These are phyloP conservation scores for Dissostichus mawsoni DNA, from an alignment of 2,113 vertebrate genomes.

Conservation along the genomic window DNA sequence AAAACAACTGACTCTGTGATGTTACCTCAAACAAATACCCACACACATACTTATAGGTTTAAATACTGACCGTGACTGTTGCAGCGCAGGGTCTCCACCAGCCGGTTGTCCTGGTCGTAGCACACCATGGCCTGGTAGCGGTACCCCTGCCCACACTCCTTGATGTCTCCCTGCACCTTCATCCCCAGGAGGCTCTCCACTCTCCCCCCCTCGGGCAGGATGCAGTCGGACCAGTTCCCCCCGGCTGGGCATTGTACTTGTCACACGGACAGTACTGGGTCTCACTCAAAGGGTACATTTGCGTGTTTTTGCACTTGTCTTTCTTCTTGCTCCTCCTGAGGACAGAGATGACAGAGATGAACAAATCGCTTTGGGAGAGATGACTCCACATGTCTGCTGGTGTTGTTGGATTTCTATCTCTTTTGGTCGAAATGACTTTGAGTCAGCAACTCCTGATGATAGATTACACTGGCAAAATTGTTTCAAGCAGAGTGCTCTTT, in stretches of 20 bases:
- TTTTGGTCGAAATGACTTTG: neutral
- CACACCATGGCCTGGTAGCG: slow-evolving; percentile 98
- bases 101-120: slow-evolving; percentile 93
- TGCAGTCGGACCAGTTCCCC: slow-evolving; percentile 98
- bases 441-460: slow-evolving; percentile 20
- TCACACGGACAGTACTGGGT: slow-evolving; percentile 98
- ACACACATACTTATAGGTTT: neutral
- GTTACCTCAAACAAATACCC: neutral
- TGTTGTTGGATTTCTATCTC: slow-evolving; percentile 19
- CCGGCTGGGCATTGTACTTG: slow-evolving; percentile 95
- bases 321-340: slow-evolving; percentile 96
- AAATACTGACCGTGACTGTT: slow-evolving; percentile 91
- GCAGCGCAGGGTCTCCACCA: slow-evolving; percentile 94
- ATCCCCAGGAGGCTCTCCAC: slow-evolving; percentile 83
- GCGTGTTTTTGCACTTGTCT: slow-evolving; percentile 96
- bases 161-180: slow-evolving; percentile 90
- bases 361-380: neutral
- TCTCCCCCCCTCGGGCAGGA: slow-evolving; percentile 91
- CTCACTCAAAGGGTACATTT: slow-evolving; percentile 93
- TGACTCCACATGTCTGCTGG: slow-evolving; percentile 12
- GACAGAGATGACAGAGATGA: slow-evolving; percentile 46
- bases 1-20: neutral
- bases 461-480: slow-evolving; percentile 20
- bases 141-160: slow-evolving; percentile 96
- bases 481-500: slow-evolving; percentile 35